These are phyloP conservation scores for Leptura quadrifasciata DNA, from an alignment of 2,888 invertebrate genomes.

Conservation along the genomic window DNA sequence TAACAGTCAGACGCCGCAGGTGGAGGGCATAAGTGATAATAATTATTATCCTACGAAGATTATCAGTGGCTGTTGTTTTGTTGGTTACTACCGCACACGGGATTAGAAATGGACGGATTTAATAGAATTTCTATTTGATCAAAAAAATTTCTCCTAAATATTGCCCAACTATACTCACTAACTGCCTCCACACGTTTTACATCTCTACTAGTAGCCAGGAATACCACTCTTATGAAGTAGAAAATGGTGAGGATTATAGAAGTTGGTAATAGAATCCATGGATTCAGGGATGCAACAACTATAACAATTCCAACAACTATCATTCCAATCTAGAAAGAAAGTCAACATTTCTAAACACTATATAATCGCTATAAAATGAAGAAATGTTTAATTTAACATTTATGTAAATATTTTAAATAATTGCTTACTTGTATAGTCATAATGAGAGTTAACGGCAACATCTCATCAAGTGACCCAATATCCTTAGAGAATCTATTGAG, in stretches of 20 bases:
- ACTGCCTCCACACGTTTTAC: constrained; percentile 83
- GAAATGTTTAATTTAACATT: too few relatives aligned
- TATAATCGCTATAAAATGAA: too few relatives aligned
- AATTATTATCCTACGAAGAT: too few relatives aligned
- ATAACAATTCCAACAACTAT: constrained; percentile 82
- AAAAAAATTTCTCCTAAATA: too few relatives aligned
- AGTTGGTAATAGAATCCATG: constrained; percentile 82
- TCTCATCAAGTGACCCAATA: constrained; percentile 78
- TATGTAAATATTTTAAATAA: too few relatives aligned
- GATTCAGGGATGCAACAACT: constrained; percentile 83
- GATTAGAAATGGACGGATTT: too few relatives aligned
- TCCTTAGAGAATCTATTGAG: constrained; percentile 85
- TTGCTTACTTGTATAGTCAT: constrained; percentile 73
- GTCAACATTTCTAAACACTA: too few relatives aligned
- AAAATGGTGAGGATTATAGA: constrained; percentile 80
- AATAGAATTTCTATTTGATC: too few relatives aligned
- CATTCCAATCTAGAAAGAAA: constrained; percentile 79
- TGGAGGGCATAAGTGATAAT: too few relatives aligned
- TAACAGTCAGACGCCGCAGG: too few relatives aligned
- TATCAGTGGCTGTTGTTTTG: too few relatives aligned
- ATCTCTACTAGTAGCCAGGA: constrained; percentile 84
- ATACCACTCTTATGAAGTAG: constrained; percentile 80
- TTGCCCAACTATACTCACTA: constrained; percentile 78
- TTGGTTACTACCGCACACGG: too few relatives aligned
- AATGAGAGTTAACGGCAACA: constrained; percentile 74